Conservation (phyloP, 2,888 invertebrate genomes). For the Formica aserva region DNA sequence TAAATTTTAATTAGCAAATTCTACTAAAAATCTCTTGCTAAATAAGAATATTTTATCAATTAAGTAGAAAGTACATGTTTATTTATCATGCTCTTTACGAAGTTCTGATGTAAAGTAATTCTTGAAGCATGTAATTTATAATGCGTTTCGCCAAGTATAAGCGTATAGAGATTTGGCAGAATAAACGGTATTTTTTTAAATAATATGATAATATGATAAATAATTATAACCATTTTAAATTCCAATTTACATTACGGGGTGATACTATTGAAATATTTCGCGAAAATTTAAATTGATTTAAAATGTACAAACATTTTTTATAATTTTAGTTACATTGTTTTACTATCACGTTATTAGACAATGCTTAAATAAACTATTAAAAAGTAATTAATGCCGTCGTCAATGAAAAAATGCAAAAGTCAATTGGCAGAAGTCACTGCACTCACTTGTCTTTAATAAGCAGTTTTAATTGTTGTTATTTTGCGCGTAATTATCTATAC, state of each 20-base stretch:
- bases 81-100: background rate
- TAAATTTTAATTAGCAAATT: background rate
- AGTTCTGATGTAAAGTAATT: background rate
- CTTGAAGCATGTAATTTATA: background rate
- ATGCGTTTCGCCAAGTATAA: background rate
- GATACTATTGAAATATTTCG: background rate
- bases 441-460: constrained; percentile 30
- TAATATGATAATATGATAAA: background rate
- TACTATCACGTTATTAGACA: too few relatives aligned
- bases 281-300: background rate
- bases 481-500: constrained; percentile 14
- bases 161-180: background rate
- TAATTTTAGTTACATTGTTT: background rate
- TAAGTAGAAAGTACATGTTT: background rate
- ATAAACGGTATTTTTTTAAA: background rate
- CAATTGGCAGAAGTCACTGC: constrained; percentile 10
- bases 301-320: background rate
- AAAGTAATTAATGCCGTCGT: constrained; percentile 11
- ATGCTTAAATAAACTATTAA: background rate
- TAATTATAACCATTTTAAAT: background rate
- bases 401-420: background rate
- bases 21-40: background rate
- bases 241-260: background rate
- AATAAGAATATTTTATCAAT: background rate
- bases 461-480: constrained; percentile 30